These are phyloP conservation scores for Poecilia gillii DNA, from an alignment of 2,797 vertebrate genomes.

Conservation along the genomic window DNA sequence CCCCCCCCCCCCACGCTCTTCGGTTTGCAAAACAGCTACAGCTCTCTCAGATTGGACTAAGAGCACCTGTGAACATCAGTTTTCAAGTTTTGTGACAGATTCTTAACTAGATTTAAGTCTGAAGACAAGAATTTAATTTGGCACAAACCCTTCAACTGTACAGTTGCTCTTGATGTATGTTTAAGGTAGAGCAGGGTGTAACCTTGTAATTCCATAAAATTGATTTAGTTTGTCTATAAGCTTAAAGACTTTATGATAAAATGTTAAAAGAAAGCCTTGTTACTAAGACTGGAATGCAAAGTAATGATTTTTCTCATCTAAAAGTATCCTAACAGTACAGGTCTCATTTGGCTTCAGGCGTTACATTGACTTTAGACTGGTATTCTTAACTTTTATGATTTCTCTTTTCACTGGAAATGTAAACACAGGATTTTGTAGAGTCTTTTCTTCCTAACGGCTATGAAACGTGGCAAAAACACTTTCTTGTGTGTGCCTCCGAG, in stretches of 20 bases:
- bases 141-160: not conserved
- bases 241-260: not conserved
- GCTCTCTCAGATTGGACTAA: not conserved
- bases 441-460: not conserved
- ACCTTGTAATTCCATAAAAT: too few species aligned
- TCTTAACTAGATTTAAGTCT: not conserved
- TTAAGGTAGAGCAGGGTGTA: not conserved
- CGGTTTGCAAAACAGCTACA: not conserved
- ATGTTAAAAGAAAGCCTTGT: not conserved
- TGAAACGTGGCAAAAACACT: not conserved
- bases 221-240: not conserved
- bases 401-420: not conserved
- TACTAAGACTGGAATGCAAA: not conserved
- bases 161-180: not conserved
- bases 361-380: not conserved
- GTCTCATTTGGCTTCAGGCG: not conserved
- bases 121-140: not conserved
- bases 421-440: not conserved
- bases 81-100: not conserved
- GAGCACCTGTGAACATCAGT: not conserved
- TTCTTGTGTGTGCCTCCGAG: not conserved
- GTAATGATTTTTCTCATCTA: not conserved
- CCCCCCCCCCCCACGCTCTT: not conserved
- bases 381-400: not conserved
- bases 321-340: not conserved